phyloP scores from a whole-genome alignment of 2,113 vertebrate species.

The Gymnobelideus leadbeateri region DNA sequence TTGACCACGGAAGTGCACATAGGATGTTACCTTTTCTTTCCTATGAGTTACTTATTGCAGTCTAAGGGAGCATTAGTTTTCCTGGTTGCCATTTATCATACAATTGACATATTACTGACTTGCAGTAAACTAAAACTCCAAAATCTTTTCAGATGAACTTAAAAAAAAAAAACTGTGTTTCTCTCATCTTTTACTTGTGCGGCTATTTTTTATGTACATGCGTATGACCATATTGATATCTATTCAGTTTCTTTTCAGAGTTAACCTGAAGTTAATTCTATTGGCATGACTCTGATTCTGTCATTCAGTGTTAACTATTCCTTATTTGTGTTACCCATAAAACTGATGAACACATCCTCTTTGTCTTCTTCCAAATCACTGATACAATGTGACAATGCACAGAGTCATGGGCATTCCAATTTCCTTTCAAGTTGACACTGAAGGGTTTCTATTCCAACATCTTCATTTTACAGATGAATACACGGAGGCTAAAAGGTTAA shows the following conservation, averaged over 20 bases:
- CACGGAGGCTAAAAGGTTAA: not conserved
- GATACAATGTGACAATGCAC: not conserved
- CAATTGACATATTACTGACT: not conserved
- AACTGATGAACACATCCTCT: not conserved
- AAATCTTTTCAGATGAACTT: not conserved
- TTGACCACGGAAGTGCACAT: not conserved
- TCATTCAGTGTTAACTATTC: not conserved
- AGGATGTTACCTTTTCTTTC: not conserved
- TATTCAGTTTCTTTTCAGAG: not conserved
- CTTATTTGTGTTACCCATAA: not conserved
- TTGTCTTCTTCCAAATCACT: not conserved
- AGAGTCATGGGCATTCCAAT: not conserved
- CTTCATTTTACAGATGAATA: not conserved
- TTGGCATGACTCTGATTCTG: not conserved
- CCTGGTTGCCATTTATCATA: not conserved
- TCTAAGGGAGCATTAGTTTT: not conserved
- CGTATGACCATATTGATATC: not conserved
- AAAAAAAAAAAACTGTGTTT: not conserved
- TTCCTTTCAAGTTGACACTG: not conserved
- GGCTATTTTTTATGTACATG: not conserved
- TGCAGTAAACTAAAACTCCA: not conserved
- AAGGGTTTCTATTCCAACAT: not conserved
- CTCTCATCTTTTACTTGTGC: not conserved
- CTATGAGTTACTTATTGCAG: not conserved
- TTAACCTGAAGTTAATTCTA: not conserved